phyloP scores from a whole-genome alignment of 1,140 invertebrate species.

The Pristionchus pacificus region DNA sequence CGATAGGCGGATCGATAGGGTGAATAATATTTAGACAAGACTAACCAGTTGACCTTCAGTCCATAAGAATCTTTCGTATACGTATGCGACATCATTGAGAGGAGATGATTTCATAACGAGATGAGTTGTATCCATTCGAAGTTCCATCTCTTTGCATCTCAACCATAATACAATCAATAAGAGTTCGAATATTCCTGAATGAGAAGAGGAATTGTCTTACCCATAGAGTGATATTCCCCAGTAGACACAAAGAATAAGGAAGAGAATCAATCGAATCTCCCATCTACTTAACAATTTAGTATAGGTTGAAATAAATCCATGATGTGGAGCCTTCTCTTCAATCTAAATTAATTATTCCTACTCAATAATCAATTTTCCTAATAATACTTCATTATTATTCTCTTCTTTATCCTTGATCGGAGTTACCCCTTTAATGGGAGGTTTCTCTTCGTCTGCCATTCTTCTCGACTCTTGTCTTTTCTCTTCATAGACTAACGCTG shows the following conservation, averaged over 20 bases:
- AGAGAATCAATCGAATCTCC: conserved; percentile 25
- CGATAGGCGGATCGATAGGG: background rate
- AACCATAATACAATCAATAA: conserved; percentile 17
- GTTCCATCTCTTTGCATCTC: conserved; percentile 33
- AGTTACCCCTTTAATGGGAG: background rate
- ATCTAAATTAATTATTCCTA: too few species aligned
- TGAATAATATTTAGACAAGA: background rate
- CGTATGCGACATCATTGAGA: conserved; percentile 29
- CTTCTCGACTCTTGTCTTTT: conserved; percentile 17
- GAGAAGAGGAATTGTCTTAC: background rate
- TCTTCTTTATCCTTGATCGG: background rate
- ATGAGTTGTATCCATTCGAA: conserved; percentile 39
- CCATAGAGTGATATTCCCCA: conserved; percentile 35
- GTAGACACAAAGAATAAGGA: conserved; percentile 23
- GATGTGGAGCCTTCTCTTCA: conserved; percentile 9
- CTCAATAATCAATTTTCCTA: too few species aligned
- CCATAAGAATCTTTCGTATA: conserved; percentile 37
- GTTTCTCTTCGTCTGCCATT: conserved; percentile 1
- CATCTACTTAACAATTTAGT: conserved; percentile 30
- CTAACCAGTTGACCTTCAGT: conserved; percentile 30
- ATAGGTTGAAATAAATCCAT: conserved; percentile 31
- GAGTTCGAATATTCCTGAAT: background rate
- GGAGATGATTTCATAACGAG: conserved; percentile 38
- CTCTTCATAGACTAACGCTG: conserved; percentile 34
- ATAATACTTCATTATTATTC: background rate